Percentiles rank a stretch among this genome's conserved stretches.
Conservation (phyloP, 2,888 invertebrate genomes). For the Electrophaes corylata region DNA sequence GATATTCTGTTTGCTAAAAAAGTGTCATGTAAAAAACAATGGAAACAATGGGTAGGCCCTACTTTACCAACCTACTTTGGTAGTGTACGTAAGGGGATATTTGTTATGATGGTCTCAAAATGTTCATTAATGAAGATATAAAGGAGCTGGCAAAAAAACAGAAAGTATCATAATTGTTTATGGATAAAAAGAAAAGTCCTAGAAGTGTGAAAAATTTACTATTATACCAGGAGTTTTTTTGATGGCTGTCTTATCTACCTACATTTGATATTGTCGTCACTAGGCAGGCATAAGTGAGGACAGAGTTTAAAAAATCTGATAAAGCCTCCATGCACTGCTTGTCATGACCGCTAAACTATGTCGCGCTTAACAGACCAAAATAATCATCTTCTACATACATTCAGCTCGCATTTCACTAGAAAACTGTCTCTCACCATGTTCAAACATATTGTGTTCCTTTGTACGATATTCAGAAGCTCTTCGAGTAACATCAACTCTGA, state of each 20-base stretch:
- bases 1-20: constrained; percentile 23
- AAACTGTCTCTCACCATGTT: constrained; percentile 57
- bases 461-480: constrained; percentile 41
- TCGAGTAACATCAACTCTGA: constrained; percentile 55
- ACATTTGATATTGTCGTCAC: not conserved
- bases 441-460: constrained; percentile 43
- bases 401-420: constrained; percentile 43
- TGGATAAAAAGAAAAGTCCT: no score
- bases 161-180: no score
- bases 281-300: not conserved
- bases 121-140: no score
- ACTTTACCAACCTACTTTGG: not conserved
- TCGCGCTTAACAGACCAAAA: constrained; percentile 61
- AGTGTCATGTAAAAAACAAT: constrained; percentile 44
- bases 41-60: constrained; percentile 27
- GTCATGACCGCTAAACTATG: constrained; percentile 56
- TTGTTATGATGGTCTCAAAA: no score
- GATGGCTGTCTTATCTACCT: no score
- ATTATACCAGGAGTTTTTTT: no score
- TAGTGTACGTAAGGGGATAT: not conserved
- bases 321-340: constrained; percentile 46
- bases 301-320: constrained; percentile 7
- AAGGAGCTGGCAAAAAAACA: no score
- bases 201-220: no score
- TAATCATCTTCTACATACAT: constrained; percentile 24